phyloP scores from a whole-genome alignment of 2,888 invertebrate species.

The Rhagonycha lutea region DNA sequence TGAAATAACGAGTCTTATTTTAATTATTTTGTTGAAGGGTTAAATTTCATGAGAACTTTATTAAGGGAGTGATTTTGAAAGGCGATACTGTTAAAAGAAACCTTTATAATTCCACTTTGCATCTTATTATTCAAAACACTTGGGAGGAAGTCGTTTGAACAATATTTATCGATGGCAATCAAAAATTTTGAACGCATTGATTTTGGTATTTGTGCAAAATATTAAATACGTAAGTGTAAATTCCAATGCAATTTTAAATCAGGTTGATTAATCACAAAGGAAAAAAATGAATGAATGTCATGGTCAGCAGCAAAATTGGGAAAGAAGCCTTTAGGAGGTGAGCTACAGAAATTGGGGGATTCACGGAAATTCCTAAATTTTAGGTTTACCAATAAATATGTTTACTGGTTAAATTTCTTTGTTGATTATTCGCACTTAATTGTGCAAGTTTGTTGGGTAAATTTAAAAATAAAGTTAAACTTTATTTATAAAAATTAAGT shows the following conservation, averaged over 20 bases:
- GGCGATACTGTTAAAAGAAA: constrained; percentile 34
- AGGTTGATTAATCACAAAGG: not conserved
- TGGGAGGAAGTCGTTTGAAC: not conserved
- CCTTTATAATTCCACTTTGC: constrained; percentile 33
- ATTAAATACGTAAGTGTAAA: not conserved
- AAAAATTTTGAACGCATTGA: not conserved
- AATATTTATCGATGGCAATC: not conserved
- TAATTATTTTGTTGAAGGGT: constrained; percentile 25
- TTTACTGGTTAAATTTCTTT: not conserved
- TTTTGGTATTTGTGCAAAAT: not conserved
- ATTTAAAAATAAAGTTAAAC: not conserved
- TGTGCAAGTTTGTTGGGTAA: not conserved
- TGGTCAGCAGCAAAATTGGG: not conserved
- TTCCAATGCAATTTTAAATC: not conserved
- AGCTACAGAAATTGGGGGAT: not conserved
- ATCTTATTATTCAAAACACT: constrained; percentile 11
- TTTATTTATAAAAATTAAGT: not conserved
- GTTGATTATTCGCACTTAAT: not conserved
- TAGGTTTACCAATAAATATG: not conserved
- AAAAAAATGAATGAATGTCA: not conserved
- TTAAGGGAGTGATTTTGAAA: constrained; percentile 38
- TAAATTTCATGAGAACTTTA: constrained; percentile 39
- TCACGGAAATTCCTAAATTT: not conserved
- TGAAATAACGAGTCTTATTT: not conserved
- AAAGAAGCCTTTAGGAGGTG: not conserved